Evolutionary conservation across 2,113 vertebrate genomes (phyloP).

Genomic region (Ciconia boyciana): DNA sequence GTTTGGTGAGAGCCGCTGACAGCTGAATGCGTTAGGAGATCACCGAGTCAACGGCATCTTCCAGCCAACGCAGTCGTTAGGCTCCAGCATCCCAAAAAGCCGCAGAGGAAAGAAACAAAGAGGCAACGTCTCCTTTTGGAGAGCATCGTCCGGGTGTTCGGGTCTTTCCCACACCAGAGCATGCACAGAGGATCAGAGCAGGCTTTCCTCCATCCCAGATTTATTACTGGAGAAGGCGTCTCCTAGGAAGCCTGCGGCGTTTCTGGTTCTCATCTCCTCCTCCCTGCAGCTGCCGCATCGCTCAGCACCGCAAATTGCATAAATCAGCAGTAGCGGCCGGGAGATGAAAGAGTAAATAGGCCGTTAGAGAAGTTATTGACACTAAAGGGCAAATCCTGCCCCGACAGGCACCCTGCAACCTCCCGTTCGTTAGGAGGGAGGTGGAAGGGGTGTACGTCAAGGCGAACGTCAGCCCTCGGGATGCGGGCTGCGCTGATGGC

Average conservation of each 20-base stretch:
- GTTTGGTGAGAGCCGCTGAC: not conserved
- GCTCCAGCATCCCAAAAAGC: not conserved
- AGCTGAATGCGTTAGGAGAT: not conserved
- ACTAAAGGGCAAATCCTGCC: not conserved
- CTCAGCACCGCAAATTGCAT: not conserved
- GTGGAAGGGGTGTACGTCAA: not conserved
- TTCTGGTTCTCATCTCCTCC: not conserved
- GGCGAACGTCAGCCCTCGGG: not conserved
- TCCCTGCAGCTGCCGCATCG: not conserved
- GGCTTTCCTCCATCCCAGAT: not conserved
- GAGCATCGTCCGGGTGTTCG: fast-evolving
- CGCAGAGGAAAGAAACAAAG: not conserved
- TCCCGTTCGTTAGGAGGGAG: not conserved
- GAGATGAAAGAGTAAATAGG: not conserved
- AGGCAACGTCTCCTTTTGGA: not conserved
- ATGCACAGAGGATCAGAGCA: not conserved
- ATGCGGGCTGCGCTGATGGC: not conserved
- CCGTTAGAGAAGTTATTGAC: not conserved
- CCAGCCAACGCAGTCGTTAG: fast-evolving
- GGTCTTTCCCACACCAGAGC: not conserved
- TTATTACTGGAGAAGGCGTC: not conserved
- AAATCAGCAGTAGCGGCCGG: not conserved
- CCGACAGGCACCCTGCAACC: not conserved
- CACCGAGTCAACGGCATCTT: fast-evolving
- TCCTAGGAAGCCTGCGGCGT: not conserved